These are phyloP conservation scores for Margaritifera margaritifera DNA, from an alignment of 2,888 invertebrate species.

Conservation along the genomic window DNA sequence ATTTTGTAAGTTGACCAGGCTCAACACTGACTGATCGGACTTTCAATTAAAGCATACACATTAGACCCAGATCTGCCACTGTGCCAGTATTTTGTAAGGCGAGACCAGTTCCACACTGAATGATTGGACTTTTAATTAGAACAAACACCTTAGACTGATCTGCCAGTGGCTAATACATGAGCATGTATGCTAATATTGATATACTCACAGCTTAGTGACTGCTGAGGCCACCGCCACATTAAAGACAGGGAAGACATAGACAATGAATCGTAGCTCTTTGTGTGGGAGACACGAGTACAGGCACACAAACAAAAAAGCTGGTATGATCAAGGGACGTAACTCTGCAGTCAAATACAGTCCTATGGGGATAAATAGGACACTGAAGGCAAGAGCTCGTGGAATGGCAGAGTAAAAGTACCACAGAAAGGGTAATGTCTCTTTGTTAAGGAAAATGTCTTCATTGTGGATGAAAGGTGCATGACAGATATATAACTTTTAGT, in stretches of 20 bases:
- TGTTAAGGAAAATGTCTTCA: slow-evolving; percentile 34
- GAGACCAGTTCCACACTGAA: too few relatives aligned
- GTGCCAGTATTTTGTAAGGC: too few relatives aligned
- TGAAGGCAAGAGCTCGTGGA: slow-evolving; percentile 90
- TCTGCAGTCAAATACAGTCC: slow-evolving; percentile 79
- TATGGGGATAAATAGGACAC: slow-evolving; percentile 80
- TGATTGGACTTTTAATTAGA: too few relatives aligned
- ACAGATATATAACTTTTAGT: too few relatives aligned
- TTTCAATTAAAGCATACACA: too few relatives aligned
- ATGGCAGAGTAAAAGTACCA: slow-evolving; percentile 99
- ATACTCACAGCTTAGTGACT: slow-evolving; percentile 89
- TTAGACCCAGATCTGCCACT: too few relatives aligned
- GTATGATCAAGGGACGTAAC: slow-evolving; percentile 75
- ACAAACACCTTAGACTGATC: background rate
- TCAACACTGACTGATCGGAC: too few relatives aligned
- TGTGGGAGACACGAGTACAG: slow-evolving; percentile 97
- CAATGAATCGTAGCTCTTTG: slow-evolving; percentile 97
- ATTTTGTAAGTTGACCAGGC: too few relatives aligned
- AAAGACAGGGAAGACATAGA: slow-evolving; percentile 95
- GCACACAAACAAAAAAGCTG: slow-evolving; percentile 81
- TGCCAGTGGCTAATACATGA: background rate
- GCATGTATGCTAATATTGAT: background rate
- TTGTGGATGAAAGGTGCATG: too few relatives aligned
- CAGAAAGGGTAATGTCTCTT: slow-evolving; percentile 81
- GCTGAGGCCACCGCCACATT: slow-evolving; percentile 93